These are phyloP conservation scores for Allophyes oxyacanthae DNA, from an alignment of 2,888 invertebrate species.

Conservation along the genomic window DNA sequence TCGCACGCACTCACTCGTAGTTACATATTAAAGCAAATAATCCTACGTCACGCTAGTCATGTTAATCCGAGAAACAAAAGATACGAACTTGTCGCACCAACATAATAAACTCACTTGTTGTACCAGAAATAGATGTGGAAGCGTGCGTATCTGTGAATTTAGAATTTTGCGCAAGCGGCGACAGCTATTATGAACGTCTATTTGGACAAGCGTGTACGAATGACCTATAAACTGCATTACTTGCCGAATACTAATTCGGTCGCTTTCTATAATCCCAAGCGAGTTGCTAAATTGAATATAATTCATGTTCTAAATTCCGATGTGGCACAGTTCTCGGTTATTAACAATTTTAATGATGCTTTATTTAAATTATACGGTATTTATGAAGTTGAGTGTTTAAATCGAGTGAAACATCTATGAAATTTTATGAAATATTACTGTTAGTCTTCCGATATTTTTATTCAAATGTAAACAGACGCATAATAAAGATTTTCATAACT, in stretches of 20 bases:
- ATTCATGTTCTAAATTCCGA: neutral
- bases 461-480: neutral
- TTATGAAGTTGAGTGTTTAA: slow-evolving; percentile 5
- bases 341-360: slow-evolving; percentile 2
- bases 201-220: slow-evolving; percentile 6
- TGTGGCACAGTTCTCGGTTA: neutral
- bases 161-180: neutral
- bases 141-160: neutral
- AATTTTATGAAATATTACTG: slow-evolving; percentile 7
- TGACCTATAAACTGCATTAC: slow-evolving; percentile 12
- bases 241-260: slow-evolving; percentile 22
- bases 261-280: slow-evolving; percentile 10
- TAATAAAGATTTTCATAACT: neutral
- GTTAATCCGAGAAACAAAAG: slow-evolving; percentile 15
- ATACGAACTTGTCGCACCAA: slow-evolving; percentile 2
- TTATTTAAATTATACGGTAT: slow-evolving; percentile 2
- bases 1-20: slow-evolving; percentile 7
- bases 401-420: neutral
- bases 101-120: too few relatives aligned
- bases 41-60: slow-evolving; percentile 6
- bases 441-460: neutral
- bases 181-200: slow-evolving; percentile 3
- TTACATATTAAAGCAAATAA: slow-evolving; percentile 21
- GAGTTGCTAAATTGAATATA: slow-evolving; percentile 7
- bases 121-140: slow-evolving; percentile 12